Percentiles rank a stretch among this genome's conserved stretches.
Conservation (phyloP, 92 coral and sea anemone species). For the Parazoanthus swiftii region DNA sequence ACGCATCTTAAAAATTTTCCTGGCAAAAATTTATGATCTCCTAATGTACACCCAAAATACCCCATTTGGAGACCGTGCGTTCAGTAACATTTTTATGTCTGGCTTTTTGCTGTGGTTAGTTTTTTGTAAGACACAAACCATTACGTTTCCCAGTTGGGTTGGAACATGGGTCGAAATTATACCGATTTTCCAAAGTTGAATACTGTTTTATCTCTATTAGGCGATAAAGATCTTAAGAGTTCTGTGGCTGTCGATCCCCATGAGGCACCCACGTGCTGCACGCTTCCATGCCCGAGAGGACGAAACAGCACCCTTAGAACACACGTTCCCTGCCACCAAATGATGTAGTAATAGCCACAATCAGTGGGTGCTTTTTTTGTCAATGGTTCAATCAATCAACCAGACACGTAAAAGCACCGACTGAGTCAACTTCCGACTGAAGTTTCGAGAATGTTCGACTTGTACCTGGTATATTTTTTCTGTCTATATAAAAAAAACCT, state of each 20-base stretch:
- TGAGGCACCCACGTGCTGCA: slow-evolving; percentile 15
- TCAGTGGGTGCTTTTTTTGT: background rate
- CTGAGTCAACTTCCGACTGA: background rate
- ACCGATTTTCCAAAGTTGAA: background rate
- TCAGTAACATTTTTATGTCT: background rate
- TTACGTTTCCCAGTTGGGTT: no score
- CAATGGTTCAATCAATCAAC: background rate
- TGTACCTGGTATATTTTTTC: background rate
- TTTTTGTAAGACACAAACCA: background rate
- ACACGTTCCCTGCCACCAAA: background rate
- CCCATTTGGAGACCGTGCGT: background rate
- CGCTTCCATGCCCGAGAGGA: slow-evolving; percentile 19
- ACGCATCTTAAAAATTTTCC: background rate
- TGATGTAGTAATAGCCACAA: background rate
- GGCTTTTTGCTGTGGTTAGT: background rate
- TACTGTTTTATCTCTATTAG: slow-evolving; percentile 1
- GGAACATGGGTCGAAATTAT: no score
- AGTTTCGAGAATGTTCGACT: background rate
- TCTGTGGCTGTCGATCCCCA: background rate
- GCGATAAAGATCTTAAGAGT: background rate
- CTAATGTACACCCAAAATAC: background rate
- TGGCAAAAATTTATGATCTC: background rate
- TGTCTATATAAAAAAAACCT: background rate
- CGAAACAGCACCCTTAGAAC: background rate
- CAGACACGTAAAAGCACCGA: slow-evolving; percentile 10